Evolutionary conservation across 2,888 invertebrate genomes (phyloP), one percentile per base, ranked within the genome.

Genomic region (Criorhina ranunculi): DNA sequence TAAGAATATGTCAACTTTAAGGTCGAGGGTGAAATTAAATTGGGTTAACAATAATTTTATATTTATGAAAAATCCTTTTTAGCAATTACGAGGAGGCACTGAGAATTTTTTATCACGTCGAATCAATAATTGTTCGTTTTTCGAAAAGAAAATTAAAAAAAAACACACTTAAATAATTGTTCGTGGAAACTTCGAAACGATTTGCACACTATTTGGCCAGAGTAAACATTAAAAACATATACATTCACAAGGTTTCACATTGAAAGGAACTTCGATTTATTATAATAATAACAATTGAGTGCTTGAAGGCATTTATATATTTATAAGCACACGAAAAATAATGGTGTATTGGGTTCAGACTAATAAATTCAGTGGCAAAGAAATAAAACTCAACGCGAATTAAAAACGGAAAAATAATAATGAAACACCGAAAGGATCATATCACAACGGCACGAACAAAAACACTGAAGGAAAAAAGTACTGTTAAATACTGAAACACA

Each of bases 371-470:
- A 46, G 53, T 64, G 33, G 33, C 44, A 60, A 72, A 17, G 51
- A 82, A 64, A 83, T 55, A 51, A 59, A 85, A 79, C 60, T 64
- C 40, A 85, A 79, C 55, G 42, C 53, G 79, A 83, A 79, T 85
- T 62, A 57, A 80, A 83, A 79, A 80, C 55, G 57, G 42, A 64
- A 67, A 85, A 85, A 80, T 66, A 59, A 83, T 69, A 79, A 76
- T 62, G 70, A 80, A 85, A 85, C 70, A 70, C 85, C 75, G 80
- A 80, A 75, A 85, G 70, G 85, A 76, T 85, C 85, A 80, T 85
- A 85, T 85, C 85, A 70, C 85, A 85, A 75, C 80, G 85, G 70
- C 79, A 80, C 69, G 76, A 85, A 85, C 80, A 80, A 85, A 85
- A 85, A 76, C 76, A 85, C 85, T 85, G 79, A 80, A 75, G 51